These are phyloP conservation scores for Arctia plantaginis DNA, from an alignment of 2,888 invertebrate species.

Conservation along the genomic window DNA sequence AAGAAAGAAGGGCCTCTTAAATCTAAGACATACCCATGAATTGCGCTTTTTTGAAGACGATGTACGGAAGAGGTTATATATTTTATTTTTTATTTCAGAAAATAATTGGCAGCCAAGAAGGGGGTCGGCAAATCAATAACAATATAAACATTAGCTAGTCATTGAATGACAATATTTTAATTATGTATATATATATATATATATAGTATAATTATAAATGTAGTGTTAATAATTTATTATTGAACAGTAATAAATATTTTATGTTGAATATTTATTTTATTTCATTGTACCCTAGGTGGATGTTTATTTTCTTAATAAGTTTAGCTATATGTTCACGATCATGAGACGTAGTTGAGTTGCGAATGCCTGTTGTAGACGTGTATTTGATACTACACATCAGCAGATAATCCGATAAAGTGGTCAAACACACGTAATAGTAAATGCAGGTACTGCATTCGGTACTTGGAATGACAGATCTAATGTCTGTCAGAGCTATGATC, in stretches of 20 bases:
- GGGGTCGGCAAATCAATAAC: conserved; percentile 54
- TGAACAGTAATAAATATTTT: background rate
- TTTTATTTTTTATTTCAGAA: conserved; percentile 59
- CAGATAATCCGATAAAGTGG: background rate
- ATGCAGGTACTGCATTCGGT: background rate
- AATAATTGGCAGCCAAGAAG: conserved; percentile 49
- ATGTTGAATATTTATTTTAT: background rate
- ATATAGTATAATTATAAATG: too few relatives aligned
- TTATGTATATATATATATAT: background rate
- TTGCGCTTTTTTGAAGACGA: too few relatives aligned
- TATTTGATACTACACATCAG: background rate
- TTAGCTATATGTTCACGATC: background rate
- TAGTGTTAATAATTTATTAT: background rate
- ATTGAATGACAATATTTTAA: background rate
- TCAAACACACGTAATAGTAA: background rate
- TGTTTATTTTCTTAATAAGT: background rate
- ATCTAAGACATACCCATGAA: too few relatives aligned
- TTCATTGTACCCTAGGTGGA: too few relatives aligned
- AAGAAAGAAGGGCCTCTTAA: too few relatives aligned
- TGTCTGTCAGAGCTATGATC: background rate
- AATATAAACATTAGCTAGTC: conserved; percentile 29
- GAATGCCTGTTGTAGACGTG: too few relatives aligned
- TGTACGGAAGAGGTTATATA: background rate
- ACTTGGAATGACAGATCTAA: background rate
- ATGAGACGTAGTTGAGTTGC: background rate